Evolutionary conservation across 2,797 vertebrate species (phyloP).

Genomic region (Sorex maritimensis): DNA sequence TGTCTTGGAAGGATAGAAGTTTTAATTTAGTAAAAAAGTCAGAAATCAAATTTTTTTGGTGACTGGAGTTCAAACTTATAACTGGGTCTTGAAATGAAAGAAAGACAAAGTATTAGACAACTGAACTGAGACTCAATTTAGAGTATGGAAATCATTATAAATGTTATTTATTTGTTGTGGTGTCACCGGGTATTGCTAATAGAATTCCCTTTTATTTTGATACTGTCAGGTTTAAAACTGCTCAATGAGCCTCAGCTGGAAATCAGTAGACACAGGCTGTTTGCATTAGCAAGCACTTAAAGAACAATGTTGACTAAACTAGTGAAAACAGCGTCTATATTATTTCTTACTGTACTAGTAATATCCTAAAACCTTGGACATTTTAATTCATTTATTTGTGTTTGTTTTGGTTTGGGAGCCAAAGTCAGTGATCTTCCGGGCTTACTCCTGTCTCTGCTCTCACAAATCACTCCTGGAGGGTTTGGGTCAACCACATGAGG

Average conservation of each 20-base stretch:
- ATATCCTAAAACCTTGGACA: not conserved
- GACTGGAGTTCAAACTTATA: not conserved
- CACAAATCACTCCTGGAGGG: too few species aligned
- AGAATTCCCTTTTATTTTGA: conserved; percentile 29
- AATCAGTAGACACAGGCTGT: not conserved
- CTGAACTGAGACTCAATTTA: not conserved
- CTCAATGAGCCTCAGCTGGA: not conserved
- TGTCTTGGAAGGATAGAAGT: not conserved
- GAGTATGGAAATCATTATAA: not conserved
- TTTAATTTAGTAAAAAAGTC: not conserved
- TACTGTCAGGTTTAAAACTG: conserved; percentile 5
- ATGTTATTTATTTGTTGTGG: not conserved
- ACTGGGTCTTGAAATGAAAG: conserved; percentile 10
- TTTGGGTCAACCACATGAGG: too few species aligned
- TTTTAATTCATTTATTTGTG: too few species aligned
- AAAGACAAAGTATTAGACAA: not conserved
- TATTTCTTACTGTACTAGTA: conserved; percentile 52
- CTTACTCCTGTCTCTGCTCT: too few species aligned
- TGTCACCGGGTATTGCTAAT: not conserved
- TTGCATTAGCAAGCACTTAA: conserved; percentile 17
- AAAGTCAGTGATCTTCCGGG: too few species aligned
- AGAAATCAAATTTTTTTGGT: not conserved
- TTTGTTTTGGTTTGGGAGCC: too few species aligned
- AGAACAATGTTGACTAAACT: not conserved
- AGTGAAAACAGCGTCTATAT: conserved; percentile 42